Conservation (phyloP, 1,140 invertebrate species). For the Drosophila carrolli region DNA sequence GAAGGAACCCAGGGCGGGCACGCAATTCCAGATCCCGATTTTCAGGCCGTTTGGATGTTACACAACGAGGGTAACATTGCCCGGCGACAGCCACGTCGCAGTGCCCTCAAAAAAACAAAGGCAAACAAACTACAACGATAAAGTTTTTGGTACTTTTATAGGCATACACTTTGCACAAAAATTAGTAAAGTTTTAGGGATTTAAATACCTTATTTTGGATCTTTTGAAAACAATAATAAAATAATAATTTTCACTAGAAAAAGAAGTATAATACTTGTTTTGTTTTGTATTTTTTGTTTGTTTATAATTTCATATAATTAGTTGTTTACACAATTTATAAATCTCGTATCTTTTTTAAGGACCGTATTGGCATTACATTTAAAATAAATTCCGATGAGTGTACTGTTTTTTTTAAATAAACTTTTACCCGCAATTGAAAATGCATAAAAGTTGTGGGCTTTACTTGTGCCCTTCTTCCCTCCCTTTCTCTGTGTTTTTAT, state of each 20-base stretch:
- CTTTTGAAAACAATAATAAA: too few species aligned
- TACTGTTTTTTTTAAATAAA: slow-evolving; percentile 37
- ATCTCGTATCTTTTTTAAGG: too few species aligned
- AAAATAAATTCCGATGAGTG: background rate
- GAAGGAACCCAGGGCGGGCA: slow-evolving; percentile 26
- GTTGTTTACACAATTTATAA: too few species aligned
- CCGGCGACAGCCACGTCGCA: slow-evolving; percentile 25
- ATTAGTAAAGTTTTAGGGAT: background rate
- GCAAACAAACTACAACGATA: slow-evolving; percentile 24
- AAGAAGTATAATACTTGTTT: too few species aligned
- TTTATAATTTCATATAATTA: too few species aligned
- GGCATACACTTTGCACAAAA: slow-evolving; percentile 1
- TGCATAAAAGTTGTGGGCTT: slow-evolving; percentile 63
- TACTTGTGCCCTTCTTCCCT: background rate
- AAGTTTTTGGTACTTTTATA: slow-evolving; percentile 35
- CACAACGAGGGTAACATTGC: slow-evolving; percentile 75
- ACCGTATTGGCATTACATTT: too few species aligned
- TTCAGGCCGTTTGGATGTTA: slow-evolving; percentile 36
- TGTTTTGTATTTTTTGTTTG: too few species aligned
- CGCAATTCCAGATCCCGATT: slow-evolving; percentile 55
- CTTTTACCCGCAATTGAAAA: slow-evolving; percentile 70
- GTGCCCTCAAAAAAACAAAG: slow-evolving; percentile 41
- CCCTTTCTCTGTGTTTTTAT: slow-evolving; percentile 7
- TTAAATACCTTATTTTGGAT: too few species aligned
- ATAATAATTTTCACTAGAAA: too few species aligned